phyloP scores from a whole-genome alignment of 2,888 invertebrate species.

The Drosophila picticornis region DNA sequence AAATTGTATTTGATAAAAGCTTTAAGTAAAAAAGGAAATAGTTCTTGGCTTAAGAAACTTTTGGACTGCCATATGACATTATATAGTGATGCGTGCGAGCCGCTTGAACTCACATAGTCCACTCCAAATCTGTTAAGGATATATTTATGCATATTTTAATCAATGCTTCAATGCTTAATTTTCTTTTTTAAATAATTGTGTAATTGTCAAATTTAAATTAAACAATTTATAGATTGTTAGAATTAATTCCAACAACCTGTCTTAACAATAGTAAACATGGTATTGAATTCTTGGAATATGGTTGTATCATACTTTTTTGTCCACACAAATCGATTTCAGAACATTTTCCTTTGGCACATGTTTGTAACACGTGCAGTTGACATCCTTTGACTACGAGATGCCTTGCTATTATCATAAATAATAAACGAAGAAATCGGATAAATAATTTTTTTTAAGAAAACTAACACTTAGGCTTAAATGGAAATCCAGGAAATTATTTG shows the following conservation, averaged over 20 bases:
- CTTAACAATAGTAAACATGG: not conserved
- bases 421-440: slow-evolving; percentile 28
- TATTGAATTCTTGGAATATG: not conserved
- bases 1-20: too few species aligned
- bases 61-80: not conserved
- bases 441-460: slow-evolving; percentile 34
- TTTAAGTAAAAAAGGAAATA: too few species aligned
- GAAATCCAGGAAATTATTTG: slow-evolving; percentile 75
- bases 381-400: slow-evolving; percentile 19
- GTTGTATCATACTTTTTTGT: slow-evolving; percentile 23
- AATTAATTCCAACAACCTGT: not conserved
- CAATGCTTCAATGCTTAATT: not conserved
- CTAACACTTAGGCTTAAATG: slow-evolving; percentile 43
- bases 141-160: not conserved
- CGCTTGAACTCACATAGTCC: not conserved
- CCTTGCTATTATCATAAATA: slow-evolving; percentile 52
- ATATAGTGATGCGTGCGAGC: not conserved
- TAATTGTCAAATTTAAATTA: not conserved
- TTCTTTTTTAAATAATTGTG: not conserved
- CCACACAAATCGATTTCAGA: not conserved
- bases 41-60: too few species aligned
- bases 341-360: slow-evolving; percentile 10
- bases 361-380: slow-evolving; percentile 41
- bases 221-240: not conserved
- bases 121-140: not conserved